Base-by-base conservation (phyloP, 2,113 vertebrate genomes). In the Pedionomus torquatus region DNA sequence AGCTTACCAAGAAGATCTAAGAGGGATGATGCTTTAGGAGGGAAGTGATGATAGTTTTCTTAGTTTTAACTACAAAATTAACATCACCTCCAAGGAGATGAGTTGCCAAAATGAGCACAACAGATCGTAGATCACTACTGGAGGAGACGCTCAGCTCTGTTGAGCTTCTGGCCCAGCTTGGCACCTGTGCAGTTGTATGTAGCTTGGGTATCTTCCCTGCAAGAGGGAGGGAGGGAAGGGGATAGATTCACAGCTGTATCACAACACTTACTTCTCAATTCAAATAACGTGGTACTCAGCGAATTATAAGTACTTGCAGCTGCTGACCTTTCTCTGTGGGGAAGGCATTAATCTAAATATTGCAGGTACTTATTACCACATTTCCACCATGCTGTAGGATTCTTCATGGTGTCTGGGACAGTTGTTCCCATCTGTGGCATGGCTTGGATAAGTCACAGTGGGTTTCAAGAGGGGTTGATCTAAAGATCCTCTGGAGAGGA, bases 241-340 rank as follows among this genome's bases (percentile, higher is more conserved):
- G 72, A 13, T 43, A 33, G 30, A 75, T 95, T 89, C 83, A 78
- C 91, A 92, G 93, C 93, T 95, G 91, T 77, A 89, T n/a, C 60
- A 64, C 69, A 41, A 44, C 77, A 71, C 64, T 48, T 77, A 54
- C 83, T 95, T 89, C 91, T 90, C 86, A 55, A 33, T 89, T 87
- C 87, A 94, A 81, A 86, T 83, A 81, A 87, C 9, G 23, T 86
- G 48, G 51, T 78, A 61, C 72, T 89, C 60, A 64, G 86, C 52
- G 85, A 85, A 61, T 93, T 33, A 66, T 21, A 69, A 91, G 87
- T 89, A 87, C 51, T 81, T 96, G 76, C 89, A 96, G 93, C 91
- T 96, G 93, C 41, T 94, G 83, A 64, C 24, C 41, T 91, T 91
- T 84, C 25, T 89, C 43, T 7, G 10, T 66, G 46, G 25, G 43